Evolutionary conservation across 2,888 invertebrate species (phyloP).

Genomic region (Drepana falcataria): DNA sequence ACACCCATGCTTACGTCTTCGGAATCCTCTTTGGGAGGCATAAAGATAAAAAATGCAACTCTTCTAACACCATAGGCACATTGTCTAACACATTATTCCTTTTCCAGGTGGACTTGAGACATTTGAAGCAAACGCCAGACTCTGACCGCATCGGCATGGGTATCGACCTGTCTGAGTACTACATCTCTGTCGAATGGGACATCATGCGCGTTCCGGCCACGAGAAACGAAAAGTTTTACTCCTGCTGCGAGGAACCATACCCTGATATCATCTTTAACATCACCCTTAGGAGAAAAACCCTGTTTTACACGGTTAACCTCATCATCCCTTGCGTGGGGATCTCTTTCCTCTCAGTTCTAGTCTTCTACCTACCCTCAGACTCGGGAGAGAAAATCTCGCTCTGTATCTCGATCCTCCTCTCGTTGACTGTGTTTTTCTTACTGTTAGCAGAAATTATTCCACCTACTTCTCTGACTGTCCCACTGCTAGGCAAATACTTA

Average conservation of each 20-base stretch:
- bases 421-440: constrained; percentile 95
- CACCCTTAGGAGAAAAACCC: constrained; percentile 94
- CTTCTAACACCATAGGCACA: neutral
- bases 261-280: constrained; percentile 99
- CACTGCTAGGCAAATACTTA: constrained; percentile 93
- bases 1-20: too few species aligned
- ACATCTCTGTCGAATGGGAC: constrained; percentile 99
- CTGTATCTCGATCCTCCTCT: constrained; percentile 95
- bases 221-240: constrained; percentile 94
- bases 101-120: constrained; percentile 91
- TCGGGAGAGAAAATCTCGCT: constrained; percentile 98
- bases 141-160: constrained; percentile 93
- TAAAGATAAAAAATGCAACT: too few species aligned
- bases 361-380: constrained; percentile 98
- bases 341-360: constrained; percentile 96
- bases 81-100: constrained; percentile 8
- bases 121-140: constrained; percentile 91
- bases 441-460: constrained; percentile 96
- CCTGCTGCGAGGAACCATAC: constrained; percentile 97
- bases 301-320: constrained; percentile 98
- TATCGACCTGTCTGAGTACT: constrained; percentile 95
- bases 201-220: constrained; percentile 95
- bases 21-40: too few species aligned
- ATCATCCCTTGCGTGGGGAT: constrained; percentile 98
- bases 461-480: constrained; percentile 94